Evolutionary conservation across 2,113 vertebrate species (phyloP).

Genomic region (Daboia siamensis): DNA sequence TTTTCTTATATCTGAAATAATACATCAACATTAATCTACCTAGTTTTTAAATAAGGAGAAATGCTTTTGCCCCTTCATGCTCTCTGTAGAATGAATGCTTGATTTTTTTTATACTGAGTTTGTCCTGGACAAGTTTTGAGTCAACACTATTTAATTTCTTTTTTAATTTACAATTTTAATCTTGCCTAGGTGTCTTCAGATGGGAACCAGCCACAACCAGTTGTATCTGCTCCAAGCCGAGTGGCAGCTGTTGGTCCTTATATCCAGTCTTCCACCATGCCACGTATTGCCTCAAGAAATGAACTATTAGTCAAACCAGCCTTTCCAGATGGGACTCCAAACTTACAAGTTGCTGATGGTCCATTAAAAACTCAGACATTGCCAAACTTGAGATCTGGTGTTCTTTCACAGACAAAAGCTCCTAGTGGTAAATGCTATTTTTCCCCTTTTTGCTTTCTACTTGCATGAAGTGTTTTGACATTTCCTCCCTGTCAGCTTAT

Average conservation of each 20-base stretch:
- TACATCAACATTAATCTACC: constrained; percentile 19
- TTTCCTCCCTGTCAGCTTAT: neutral
- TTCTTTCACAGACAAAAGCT: constrained; percentile 65
- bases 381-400: constrained; percentile 71
- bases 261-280: constrained; percentile 95
- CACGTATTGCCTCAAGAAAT: constrained; percentile 80
- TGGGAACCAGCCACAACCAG: constrained; percentile 74
- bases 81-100: neutral
- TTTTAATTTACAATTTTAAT: neutral
- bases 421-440: constrained; percentile 41
- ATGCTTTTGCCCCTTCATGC: fast-evolving
- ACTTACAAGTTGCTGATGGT: constrained; percentile 75
- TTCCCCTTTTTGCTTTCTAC: neutral
- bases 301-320: constrained; percentile 88
- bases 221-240: constrained; percentile 75
- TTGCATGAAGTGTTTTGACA: neutral
- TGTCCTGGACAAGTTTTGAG: neutral
- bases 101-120: neutral
- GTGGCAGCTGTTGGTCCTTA: constrained; percentile 97
- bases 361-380: constrained; percentile 72
- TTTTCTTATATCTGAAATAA: constrained; percentile 34
- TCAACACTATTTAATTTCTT: neutral
- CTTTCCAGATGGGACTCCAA: constrained; percentile 78
- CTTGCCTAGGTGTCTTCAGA: constrained; percentile 75
- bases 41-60: constrained; percentile 20